Evolutionary conservation across 2,797 vertebrate species (phyloP).

Genomic region (Sarcoramphus papa): DNA sequence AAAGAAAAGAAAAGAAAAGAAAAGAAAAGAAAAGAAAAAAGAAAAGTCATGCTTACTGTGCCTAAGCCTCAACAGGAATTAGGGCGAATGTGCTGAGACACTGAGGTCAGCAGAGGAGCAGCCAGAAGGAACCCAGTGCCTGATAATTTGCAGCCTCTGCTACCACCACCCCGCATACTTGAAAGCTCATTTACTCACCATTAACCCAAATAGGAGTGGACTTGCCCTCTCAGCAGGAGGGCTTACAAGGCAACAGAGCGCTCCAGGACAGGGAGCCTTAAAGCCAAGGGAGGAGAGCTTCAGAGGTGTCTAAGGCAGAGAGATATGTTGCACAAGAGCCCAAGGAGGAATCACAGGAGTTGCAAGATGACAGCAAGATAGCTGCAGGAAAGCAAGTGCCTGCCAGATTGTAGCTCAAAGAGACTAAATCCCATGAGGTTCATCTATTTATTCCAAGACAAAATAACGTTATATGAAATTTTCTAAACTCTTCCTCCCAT

Average conservation of each 20-base stretch:
- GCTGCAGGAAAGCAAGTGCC: not conserved
- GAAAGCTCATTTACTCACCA: not conserved
- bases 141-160: not conserved
- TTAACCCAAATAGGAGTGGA: not conserved
- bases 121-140: not conserved
- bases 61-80: not conserved
- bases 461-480: not conserved
- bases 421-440: not conserved
- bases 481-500: not conserved
- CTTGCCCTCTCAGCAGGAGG: not conserved
- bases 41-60: not conserved
- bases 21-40: too few relatives aligned
- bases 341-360: not conserved
- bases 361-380: not conserved
- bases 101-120: not conserved
- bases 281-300: not conserved
- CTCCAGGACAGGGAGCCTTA: not conserved
- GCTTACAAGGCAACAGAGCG: accelerated
- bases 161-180: not conserved
- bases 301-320: not conserved
- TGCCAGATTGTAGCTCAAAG: not conserved
- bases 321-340: not conserved
- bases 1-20: not conserved
- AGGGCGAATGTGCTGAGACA: not conserved
- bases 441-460: not conserved